A percentile compares a stretch with the other conserved stretches of the same genome.
Conservation (phyloP, 2,113 vertebrate genomes). For the Scatophagus argus region DNA sequence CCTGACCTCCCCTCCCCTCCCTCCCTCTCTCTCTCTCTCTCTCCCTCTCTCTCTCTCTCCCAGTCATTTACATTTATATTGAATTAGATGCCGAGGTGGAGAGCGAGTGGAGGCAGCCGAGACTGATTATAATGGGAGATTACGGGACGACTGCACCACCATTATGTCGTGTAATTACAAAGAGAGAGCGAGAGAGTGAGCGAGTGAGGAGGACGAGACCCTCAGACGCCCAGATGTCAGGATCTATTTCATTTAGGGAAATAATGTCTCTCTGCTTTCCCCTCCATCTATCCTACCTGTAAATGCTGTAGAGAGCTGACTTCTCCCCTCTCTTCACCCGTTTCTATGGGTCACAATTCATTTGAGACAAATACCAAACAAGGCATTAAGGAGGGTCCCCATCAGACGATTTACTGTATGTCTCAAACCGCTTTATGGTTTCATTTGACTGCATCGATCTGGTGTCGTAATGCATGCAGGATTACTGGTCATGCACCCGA, state of each 20-base stretch:
- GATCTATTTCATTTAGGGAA: slow-evolving; percentile 74
- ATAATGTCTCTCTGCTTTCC: slow-evolving; percentile 61
- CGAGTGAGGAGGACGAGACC: slow-evolving; percentile 33
- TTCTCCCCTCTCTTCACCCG: slow-evolving; percentile 5
- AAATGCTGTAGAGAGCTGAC: slow-evolving; percentile 61
- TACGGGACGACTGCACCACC: slow-evolving; percentile 73
- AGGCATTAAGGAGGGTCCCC: slow-evolving; percentile 32
- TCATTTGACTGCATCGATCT: slow-evolving; percentile 59
- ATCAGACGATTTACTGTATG: slow-evolving; percentile 22
- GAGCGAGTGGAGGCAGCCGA: slow-evolving; percentile 75
- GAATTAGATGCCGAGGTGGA: slow-evolving; percentile 78
- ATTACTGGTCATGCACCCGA: slow-evolving; percentile 48
- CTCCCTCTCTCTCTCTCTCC: slow-evolving; percentile 12
- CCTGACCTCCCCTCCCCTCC: slow-evolving; percentile 21
- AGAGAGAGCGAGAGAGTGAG: slow-evolving; percentile 54
- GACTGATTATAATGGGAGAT: slow-evolving; percentile 82
- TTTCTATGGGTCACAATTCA: slow-evolving; percentile 63
- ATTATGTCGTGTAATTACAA: slow-evolving; percentile 82
- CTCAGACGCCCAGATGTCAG: slow-evolving; percentile 64
- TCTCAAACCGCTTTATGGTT: slow-evolving; percentile 44
- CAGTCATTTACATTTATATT: slow-evolving; percentile 85
- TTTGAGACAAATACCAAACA: slow-evolving; percentile 58
- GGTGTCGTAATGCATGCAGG: slow-evolving; percentile 50
- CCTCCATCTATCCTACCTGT: slow-evolving; percentile 54
- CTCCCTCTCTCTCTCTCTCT: slow-evolving; percentile 11